Evolutionary conservation across 2,888 invertebrate genomes (phyloP).

Genomic region (Limnephilus auricula): DNA sequence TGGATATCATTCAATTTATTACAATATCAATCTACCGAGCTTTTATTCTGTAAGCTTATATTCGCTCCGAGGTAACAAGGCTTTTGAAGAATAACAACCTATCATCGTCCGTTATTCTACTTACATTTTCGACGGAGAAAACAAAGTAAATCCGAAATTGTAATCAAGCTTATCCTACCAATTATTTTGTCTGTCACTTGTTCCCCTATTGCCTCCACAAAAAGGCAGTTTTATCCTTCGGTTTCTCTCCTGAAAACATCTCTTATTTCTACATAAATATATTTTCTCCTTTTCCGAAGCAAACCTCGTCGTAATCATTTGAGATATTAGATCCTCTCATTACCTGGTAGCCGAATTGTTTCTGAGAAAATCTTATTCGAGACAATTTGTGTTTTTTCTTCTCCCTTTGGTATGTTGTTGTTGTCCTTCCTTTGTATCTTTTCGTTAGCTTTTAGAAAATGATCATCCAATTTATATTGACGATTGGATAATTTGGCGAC

Average conservation of each 20-base stretch:
- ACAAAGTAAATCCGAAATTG: conserved; percentile 42
- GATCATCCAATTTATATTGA: background rate
- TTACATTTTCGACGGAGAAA: background rate
- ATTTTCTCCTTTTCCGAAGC: conserved; percentile 19
- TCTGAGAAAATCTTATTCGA: conserved; percentile 13
- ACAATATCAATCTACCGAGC: background rate
- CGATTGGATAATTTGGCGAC: background rate
- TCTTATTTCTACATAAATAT: background rate
- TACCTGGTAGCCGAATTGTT: conserved; percentile 29
- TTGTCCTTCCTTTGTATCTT: background rate
- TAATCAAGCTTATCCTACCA: conserved; percentile 49
- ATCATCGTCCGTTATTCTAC: background rate
- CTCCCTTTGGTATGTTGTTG: background rate
- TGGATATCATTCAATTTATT: background rate
- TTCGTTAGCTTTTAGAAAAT: background rate
- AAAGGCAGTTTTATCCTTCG: conserved; percentile 46
- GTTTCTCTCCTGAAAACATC: conserved; percentile 4
- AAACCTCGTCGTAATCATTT: conserved; percentile 42
- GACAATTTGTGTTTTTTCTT: background rate
- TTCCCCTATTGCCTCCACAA: conserved; percentile 34
- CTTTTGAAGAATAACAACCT: background rate
- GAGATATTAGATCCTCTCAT: conserved; percentile 51
- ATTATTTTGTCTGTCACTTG: conserved; percentile 49
- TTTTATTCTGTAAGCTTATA: background rate
- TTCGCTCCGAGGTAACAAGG: background rate